Percentiles rank a stretch among this genome's conserved stretches.
These are phyloP conservation scores for Caenorhabditis sp. DNA, from an alignment of 2,888 invertebrate genomes.

Conservation along the genomic window DNA sequence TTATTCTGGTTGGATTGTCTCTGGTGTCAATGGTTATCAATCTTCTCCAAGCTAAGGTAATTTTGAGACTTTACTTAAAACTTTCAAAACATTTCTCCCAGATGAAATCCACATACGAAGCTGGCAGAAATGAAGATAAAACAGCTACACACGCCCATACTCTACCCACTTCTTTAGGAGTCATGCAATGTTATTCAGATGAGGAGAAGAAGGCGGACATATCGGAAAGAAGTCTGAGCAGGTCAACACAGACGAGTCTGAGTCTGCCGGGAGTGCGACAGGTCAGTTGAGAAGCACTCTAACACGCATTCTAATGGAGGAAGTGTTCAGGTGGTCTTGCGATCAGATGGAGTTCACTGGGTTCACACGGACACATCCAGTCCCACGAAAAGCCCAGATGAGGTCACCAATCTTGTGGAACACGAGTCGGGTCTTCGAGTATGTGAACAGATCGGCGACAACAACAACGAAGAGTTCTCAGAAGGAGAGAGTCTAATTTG, in stretches of 20 bases:
- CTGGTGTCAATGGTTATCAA: conserved; percentile 78
- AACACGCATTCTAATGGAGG: not conserved
- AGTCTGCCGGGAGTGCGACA: conserved; percentile 72
- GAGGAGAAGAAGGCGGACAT: conserved; percentile 61
- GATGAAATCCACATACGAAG: conserved; percentile 76
- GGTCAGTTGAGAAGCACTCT: conserved; percentile 54
- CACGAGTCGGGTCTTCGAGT: conserved; percentile 70
- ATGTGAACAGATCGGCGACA: conserved; percentile 74
- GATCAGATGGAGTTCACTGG: conserved; percentile 78
- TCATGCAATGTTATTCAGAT: conserved; percentile 62
- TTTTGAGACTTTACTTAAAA: not conserved
- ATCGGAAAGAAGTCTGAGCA: conserved; percentile 63
- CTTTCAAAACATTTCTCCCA: conserved; percentile 21
- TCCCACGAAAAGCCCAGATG: conserved; percentile 73
- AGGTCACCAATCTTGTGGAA: conserved; percentile 72
- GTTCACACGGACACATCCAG: conserved; percentile 65
- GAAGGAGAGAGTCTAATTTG: conserved; percentile 62
- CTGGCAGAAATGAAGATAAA: conserved; percentile 63
- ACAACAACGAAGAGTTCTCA: conserved; percentile 68
- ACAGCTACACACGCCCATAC: conserved; percentile 18
- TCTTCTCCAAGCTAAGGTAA: conserved; percentile 70
- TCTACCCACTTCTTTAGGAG: conserved; percentile 36
- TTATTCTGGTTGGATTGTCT: conserved; percentile 90
- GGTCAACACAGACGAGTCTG: conserved; percentile 74
- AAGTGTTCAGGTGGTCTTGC: conserved; percentile 68